Percentiles rank a stretch among this genome's conserved stretches.
Evolutionary conservation across 2,797 vertebrate species (phyloP).

Genomic region (Yasuhikotakia modesta): DNA sequence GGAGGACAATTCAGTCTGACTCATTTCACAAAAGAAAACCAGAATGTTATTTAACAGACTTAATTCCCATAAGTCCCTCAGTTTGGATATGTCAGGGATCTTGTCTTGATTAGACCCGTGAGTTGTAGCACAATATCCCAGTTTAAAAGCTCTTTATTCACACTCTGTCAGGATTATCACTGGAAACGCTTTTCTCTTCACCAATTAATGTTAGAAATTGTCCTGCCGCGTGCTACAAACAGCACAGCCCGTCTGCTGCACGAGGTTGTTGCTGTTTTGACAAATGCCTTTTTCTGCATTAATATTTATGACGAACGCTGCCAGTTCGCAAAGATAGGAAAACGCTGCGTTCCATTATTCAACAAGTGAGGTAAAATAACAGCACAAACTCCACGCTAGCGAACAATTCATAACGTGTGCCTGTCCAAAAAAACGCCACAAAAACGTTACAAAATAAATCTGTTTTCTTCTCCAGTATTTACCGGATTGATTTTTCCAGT

Average conservation of each 20-base stretch:
- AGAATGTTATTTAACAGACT: background rate
- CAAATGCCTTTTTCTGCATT: constrained; percentile 29
- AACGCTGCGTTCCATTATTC: constrained; percentile 22
- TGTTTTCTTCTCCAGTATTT: background rate
- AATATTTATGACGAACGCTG: constrained; percentile 49
- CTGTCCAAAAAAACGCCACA: constrained; percentile 18
- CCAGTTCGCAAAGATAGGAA: constrained; percentile 27
- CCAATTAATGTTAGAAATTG: constrained; percentile 44
- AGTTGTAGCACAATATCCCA: constrained; percentile 33
- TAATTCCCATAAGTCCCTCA: background rate
- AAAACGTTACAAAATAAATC: constrained; percentile 4
- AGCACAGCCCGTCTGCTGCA: constrained; percentile 14
- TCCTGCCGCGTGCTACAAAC: constrained; percentile 13
- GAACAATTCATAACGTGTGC: constrained; percentile 47
- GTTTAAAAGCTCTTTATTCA: constrained; percentile 43
- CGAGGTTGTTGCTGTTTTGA: constrained; percentile 41
- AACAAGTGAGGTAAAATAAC: constrained; percentile 44
- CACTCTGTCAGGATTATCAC: constrained; percentile 39
- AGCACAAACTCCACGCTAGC: constrained; percentile 30
- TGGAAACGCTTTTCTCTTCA: constrained; percentile 9
- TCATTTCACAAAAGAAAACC: constrained; percentile 22
- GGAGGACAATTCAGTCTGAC: constrained; percentile 23
- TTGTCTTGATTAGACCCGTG: constrained; percentile 21
- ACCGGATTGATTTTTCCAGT: background rate
- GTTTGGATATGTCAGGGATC: constrained; percentile 22